Percentiles rank a stretch among this genome's conserved stretches.
These are phyloP conservation scores for Rhynchotus rufescens DNA, from an alignment of 2,797 vertebrate species.

Conservation along the genomic window DNA sequence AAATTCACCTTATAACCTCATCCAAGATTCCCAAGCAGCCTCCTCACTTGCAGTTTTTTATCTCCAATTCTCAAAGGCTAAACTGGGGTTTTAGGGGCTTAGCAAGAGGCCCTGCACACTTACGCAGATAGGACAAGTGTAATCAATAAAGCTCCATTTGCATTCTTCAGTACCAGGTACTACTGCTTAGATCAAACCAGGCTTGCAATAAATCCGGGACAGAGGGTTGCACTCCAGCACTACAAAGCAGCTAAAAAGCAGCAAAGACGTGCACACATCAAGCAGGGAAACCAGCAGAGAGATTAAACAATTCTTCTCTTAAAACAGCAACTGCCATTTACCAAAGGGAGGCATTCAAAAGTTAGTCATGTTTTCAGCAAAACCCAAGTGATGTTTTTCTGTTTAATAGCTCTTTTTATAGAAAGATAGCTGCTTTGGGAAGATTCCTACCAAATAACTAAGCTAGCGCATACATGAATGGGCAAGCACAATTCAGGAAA, in stretches of 20 bases:
- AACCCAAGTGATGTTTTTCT: neutral
- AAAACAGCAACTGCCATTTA: neutral
- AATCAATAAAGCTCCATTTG: too few relatives aligned
- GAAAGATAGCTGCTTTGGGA: accelerated
- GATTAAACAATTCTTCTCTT: neutral
- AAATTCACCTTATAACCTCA: neutral
- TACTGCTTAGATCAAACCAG: accelerated
- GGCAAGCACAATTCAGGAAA: accelerated
- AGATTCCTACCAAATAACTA: neutral
- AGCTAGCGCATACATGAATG: accelerated
- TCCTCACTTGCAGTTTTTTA: neutral
- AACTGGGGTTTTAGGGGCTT: neutral
- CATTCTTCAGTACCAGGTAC: neutral
- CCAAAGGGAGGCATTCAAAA: neutral
- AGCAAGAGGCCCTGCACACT: neutral
- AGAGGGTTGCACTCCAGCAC: accelerated
- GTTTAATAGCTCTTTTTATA: neutral
- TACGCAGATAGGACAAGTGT: neutral
- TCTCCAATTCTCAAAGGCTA: neutral
- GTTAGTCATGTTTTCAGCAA: accelerated
- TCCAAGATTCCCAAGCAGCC: neutral
- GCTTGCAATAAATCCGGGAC: accelerated
- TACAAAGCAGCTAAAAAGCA: neutral
- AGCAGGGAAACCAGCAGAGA: accelerated
- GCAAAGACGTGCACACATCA: accelerated